Evolutionary conservation across 2,113 vertebrate species (phyloP), one percentile per base, ranked within the genome.

Genomic region (Prunella himalayana): DNA sequence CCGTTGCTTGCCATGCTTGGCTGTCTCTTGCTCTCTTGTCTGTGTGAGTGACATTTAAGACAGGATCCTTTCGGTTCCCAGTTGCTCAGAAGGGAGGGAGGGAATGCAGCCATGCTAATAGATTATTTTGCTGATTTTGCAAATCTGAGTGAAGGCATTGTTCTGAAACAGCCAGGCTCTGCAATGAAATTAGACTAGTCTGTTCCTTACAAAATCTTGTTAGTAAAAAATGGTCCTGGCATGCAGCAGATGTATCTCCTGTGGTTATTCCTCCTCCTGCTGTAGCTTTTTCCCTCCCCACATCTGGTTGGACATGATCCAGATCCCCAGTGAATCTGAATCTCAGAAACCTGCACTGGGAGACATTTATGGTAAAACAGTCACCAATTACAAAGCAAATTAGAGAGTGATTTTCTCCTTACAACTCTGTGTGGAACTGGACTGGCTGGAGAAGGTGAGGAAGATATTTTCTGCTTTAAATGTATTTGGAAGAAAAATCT

Each of bases 81-180:
- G 2, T 68, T 21, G 18, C 61, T n/a, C 2, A 18, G 72, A 35
- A 77, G 16, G 50, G 49, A 53, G 47, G 63, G 35, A 70, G 49
- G 56, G 68, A 66, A 42, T 0, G 0, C 65, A 61, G 61, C 82
- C 75, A 5, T 15, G 1, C 47, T 91, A 56, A 86, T 53, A 71
- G 60, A 69, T 79, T 37, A 53, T 79, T 81, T 64, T 94, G 92
- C 89, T 94, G 92, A 95, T 91, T 82, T 85, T 92, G 91, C 59
- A 35, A 50, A 28, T 84, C 91, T 63, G 41, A 69, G 61, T 20
- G 30, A 50, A 86, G 80, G 42, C 82, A 5, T 70, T 35, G 80
- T 91, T 89, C 90, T 59, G 60, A 59, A 86, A 33, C 71, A 93
- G 75, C 42, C 82, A n/a, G 59, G 75, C 71, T 70, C 80, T 80